phyloP scores from a whole-genome alignment of 2,113 vertebrate species.

The Rhea pennata region DNA sequence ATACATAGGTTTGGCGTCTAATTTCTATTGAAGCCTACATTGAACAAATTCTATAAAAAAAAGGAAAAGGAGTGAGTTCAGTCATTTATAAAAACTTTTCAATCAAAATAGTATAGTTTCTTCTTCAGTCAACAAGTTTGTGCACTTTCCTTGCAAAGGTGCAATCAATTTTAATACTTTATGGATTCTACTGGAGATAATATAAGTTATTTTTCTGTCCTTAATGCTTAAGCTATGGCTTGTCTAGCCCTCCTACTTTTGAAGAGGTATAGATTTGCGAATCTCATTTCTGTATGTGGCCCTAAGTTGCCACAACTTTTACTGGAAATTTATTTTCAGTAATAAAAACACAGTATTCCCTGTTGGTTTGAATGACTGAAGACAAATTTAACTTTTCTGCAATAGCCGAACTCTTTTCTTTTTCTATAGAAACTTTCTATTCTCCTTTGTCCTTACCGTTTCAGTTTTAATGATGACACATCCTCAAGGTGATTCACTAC shows the following conservation, averaged over 20 bases:
- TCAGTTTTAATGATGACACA: accelerated
- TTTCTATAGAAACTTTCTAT: accelerated
- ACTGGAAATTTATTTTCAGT: background rate
- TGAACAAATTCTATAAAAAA: background rate
- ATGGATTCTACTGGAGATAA: background rate
- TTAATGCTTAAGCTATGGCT: background rate
- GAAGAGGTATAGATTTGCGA: background rate
- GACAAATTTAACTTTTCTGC: background rate
- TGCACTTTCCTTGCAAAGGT: background rate
- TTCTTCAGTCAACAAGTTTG: background rate
- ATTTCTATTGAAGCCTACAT: background rate
- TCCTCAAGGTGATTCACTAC: background rate
- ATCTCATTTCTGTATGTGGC: background rate
- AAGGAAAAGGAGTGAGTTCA: background rate
- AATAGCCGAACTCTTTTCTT: background rate
- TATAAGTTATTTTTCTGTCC: background rate
- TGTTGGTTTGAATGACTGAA: background rate
- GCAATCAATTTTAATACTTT: background rate
- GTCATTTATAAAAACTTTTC: background rate
- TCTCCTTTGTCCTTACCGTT: background rate
- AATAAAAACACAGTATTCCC: background rate
- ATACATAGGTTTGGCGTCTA: background rate
- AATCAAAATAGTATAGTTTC: background rate
- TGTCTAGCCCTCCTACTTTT: background rate
- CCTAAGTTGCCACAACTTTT: background rate